Evolutionary conservation across 2,797 vertebrate species (phyloP).

Genomic region (Buphagus erythrorhynchus): DNA sequence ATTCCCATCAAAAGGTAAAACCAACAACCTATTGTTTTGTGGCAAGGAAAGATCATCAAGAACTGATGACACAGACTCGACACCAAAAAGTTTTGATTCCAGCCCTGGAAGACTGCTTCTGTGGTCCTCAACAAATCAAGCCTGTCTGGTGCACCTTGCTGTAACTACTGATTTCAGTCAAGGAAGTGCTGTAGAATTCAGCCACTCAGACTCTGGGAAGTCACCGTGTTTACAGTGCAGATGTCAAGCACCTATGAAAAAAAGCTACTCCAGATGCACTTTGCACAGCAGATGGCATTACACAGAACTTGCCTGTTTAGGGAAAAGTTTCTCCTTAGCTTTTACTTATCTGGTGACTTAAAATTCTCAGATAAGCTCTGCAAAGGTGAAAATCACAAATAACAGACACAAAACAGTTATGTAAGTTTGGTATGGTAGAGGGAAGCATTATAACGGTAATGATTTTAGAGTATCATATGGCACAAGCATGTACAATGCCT

Average conservation of each 20-base stretch:
- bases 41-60: neutral
- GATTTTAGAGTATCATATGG: neutral
- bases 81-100: neutral
- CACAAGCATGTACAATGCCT: neutral
- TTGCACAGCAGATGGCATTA: neutral
- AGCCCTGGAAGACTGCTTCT: neutral
- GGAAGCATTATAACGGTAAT: neutral
- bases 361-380: neutral
- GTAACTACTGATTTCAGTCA: neutral
- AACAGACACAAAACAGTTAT: neutral
- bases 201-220: neutral
- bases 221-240: fast-evolving
- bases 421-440: neutral
- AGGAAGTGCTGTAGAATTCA: neutral
- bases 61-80: neutral
- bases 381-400: neutral
- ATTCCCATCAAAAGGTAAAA: neutral
- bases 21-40: neutral
- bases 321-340: neutral
- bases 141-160: neutral
- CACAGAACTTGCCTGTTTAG: neutral
- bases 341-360: neutral
- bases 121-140: neutral
- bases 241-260: neutral
- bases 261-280: neutral